phyloP scores from a whole-genome alignment of 37 sponge, comb jelly and placozoan genomes.

The Amphimedon queenslandica region DNA sequence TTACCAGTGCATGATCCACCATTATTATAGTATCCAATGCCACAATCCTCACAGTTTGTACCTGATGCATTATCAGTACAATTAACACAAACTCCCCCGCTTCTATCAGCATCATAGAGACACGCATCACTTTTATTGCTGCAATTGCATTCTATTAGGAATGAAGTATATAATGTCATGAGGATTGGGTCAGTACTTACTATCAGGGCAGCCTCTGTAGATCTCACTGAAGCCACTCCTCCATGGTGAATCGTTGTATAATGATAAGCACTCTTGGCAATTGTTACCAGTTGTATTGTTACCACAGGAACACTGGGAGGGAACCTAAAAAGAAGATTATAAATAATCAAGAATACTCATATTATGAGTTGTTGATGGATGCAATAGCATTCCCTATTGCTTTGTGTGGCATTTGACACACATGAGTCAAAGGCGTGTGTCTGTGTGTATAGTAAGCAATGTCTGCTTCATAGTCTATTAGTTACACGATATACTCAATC shows the following conservation, averaged over 20 bases:
- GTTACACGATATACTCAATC: no score
- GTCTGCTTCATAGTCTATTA: no score
- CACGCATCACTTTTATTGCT: neutral
- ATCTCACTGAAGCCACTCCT: neutral
- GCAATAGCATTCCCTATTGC: no score
- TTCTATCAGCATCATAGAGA: neutral
- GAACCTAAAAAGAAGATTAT: constrained; percentile 1
- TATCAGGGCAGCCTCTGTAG: neutral
- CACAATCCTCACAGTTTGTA: constrained; percentile 2
- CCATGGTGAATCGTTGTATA: constrained; percentile 7
- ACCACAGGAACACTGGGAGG: constrained; percentile 2
- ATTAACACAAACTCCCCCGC: constrained; percentile 3
- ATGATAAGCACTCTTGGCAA: constrained; percentile 1
- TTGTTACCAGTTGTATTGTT: neutral
- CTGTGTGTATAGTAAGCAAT: no score
- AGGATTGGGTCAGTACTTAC: no score
- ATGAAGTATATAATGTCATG: no score
- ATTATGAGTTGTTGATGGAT: no score
- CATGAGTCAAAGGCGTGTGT: no score
- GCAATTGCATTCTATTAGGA: constrained; percentile 14
- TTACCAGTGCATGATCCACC: no score
- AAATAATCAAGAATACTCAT: no score
- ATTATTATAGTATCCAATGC: constrained; percentile 3
- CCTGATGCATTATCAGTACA: constrained; percentile 5
- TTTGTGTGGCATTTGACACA: no score